phyloP scores from a whole-genome alignment of 2,797 vertebrate species.

The Halcyon chelicuti region DNA sequence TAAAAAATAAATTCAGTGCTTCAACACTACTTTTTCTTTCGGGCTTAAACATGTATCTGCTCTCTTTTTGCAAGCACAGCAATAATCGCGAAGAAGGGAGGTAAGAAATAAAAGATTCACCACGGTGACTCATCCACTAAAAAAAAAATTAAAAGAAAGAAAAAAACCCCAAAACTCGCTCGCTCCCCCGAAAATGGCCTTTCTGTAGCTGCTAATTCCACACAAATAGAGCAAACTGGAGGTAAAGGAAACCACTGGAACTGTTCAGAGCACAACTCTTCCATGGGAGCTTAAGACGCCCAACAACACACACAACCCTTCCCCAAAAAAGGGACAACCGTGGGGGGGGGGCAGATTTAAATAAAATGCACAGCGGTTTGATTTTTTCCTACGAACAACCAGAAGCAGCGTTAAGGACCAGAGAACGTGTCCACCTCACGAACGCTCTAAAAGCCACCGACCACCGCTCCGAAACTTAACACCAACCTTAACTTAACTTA shows the following conservation, averaged over 20 bases:
- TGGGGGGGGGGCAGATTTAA: neutral
- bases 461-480: neutral
- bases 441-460: neutral
- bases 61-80: neutral
- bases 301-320: neutral
- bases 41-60: neutral
- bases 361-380: neutral
- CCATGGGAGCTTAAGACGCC: neutral
- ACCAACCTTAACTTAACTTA: too few relatives aligned
- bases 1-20: neutral
- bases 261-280: fast-evolving
- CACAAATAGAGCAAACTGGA: neutral
- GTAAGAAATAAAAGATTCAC: neutral
- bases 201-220: neutral
- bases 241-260: neutral
- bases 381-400: neutral
- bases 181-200: fast-evolving
- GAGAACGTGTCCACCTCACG: neutral
- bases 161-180: neutral
- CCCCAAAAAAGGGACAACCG: neutral
- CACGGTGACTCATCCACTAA: neutral
- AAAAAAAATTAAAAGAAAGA: fast-evolving
- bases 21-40: neutral
- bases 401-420: neutral
- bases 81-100: neutral